These are phyloP conservation scores for Monomorium pharaonis DNA, from an alignment of 1,140 invertebrate species.

Conservation along the genomic window DNA sequence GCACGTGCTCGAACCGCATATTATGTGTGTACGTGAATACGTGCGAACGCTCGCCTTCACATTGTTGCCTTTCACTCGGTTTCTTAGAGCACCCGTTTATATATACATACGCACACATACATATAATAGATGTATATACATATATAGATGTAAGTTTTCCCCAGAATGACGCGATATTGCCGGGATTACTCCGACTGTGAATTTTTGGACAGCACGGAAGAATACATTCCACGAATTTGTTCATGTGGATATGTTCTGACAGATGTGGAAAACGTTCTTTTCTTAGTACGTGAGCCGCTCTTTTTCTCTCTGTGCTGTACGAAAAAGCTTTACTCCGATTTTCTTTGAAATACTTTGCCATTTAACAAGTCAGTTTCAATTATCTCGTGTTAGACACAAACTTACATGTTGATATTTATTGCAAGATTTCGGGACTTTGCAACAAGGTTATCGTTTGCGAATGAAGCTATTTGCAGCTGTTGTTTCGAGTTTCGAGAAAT, in stretches of 20 bases:
- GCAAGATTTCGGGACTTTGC: background rate
- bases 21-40: slow-evolving; percentile 25
- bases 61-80: slow-evolving; percentile 83
- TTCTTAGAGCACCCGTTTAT: slow-evolving; percentile 56
- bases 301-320: background rate
- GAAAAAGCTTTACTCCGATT: background rate
- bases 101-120: slow-evolving; percentile 8
- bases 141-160: slow-evolving; percentile 58
- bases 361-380: background rate
- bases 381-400: background rate
- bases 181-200: background rate
- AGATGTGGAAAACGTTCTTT: background rate
- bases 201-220: slow-evolving; percentile 18
- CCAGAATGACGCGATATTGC: slow-evolving; percentile 33
- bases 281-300: background rate
- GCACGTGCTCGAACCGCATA: slow-evolving; percentile 12
- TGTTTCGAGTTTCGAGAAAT: background rate
- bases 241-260: background rate
- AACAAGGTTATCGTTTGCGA: background rate
- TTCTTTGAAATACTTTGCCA: background rate
- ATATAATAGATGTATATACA: too few relatives aligned
- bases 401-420: background rate
- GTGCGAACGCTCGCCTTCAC: slow-evolving; percentile 74
- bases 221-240: slow-evolving; percentile 18
- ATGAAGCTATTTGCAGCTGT: background rate